Conservation (phyloP, 2,113 vertebrate species). For the Hylia prasina region DNA sequence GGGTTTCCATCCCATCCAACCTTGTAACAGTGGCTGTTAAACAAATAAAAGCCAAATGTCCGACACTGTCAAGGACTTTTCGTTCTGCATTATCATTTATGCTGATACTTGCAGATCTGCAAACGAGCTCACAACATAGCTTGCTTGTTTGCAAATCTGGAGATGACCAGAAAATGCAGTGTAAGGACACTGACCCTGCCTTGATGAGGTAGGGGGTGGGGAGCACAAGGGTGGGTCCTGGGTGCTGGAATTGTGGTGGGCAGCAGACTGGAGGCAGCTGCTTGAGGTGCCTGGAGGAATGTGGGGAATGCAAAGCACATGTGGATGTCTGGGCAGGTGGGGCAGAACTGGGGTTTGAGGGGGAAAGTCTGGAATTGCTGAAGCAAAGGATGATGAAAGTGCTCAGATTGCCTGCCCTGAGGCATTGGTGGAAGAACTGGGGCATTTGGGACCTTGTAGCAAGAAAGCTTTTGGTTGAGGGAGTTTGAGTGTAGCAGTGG, state of each 20-base stretch:
- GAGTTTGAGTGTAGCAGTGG: rapidly evolving
- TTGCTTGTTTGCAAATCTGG: conserved; percentile 1
- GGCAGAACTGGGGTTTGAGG: background rate
- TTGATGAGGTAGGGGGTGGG: background rate
- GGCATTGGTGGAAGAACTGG: background rate
- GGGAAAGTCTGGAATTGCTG: background rate
- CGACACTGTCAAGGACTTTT: conserved; percentile 17
- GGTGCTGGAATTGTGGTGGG: background rate
- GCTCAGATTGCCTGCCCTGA: background rate
- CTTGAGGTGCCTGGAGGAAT: background rate
- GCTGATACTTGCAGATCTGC: conserved; percentile 53
- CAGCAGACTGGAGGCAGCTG: background rate
- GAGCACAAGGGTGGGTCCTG: background rate
- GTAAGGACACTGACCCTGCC: background rate
- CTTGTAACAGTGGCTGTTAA: background rate
- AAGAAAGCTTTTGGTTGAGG: background rate
- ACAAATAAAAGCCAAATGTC: background rate
- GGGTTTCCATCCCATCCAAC: background rate
- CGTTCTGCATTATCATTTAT: conserved; percentile 48
- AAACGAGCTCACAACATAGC: background rate
- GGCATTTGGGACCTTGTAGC: background rate
- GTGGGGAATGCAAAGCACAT: background rate
- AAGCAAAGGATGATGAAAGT: background rate
- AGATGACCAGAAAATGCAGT: background rate
- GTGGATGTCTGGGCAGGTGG: background rate